Base-by-base conservation (phyloP, 2,797 vertebrate species). In the Emys orbicularis region DNA sequence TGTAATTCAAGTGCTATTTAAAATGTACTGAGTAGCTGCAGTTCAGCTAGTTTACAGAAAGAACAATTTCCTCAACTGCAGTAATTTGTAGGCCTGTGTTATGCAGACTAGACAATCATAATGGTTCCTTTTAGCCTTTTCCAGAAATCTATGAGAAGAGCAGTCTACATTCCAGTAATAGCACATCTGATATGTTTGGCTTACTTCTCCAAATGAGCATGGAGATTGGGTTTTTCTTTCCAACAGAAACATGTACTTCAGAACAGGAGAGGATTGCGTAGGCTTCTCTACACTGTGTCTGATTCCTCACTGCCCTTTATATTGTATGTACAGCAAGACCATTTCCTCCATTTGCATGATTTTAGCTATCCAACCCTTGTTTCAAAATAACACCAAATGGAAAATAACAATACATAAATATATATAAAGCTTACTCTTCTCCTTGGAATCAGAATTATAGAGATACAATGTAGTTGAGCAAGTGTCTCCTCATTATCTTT, bases 311-410 rank as follows among this genome's bases (percentile, higher is more conserved):
- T 89, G 23, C 84, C 13, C n/a, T 90, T 84, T 68, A 52, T 10
- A 56, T 21, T 68, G 65, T 52, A 61, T 86, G 91, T 41, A 47
- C 49, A 34, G 10, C 2, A 90, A 83, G 79, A 1, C 0, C 2
- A 0, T 81, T 1, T 5, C 0, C 72, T 86, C 83, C 88, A 76
- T 21, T 7, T n/a, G 87, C 0, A 0, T 56, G 19, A 41, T 83
- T 86, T 77, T 37, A 87, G 8, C 3, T 12, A 72, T 19, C 9
- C 19, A 37, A 23, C 21, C n/a, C 4, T 87, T 94, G 85, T 8
- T 49, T 81, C 15, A 41, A 56, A 87, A 86, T 82, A 4, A 68
- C 1, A 0, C 4, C 1, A 54, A 82, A 77, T 41, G 19, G 68
- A 41, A 72, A 72, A 37, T 6, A 0, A 37, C 61, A 23, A 2